Evolutionary conservation across 1,140 invertebrate genomes (phyloP), one percentile per base, ranked within the genome.

Genomic region (Drosophila gunungcola): DNA sequence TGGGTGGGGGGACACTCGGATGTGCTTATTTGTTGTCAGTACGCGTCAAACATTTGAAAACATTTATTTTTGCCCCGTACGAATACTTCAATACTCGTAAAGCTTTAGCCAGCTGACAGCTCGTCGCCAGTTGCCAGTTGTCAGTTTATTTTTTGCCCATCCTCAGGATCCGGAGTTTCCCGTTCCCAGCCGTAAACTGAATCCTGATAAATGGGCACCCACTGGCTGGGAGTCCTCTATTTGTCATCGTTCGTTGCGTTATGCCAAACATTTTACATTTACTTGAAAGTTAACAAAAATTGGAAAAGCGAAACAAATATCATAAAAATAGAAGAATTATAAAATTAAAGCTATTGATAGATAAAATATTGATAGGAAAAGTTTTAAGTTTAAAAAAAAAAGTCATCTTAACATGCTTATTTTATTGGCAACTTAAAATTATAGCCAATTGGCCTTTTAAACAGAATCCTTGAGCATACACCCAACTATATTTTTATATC

Each of bases 41-140:
- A 77, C 84, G 83, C 83, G 83, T 88, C 83, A 89, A 88, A 88
- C 84, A 88, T 88, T 89, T 84, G 83, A 88, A 88, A 88, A 88
- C 80, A 88, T 88, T 88, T 88, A 84, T 88, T 88, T 89, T 88
- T 89, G 80, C 79, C 76, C 72, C 77, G 51, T 72, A 88, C 73
- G 64, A 85, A 81, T 78, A 78, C 65, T 69, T 79, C 83, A 82
- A 75, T 86, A 68, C 79, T 88, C 79, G 79, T 65, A 75, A 67
- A 76, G 69, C 67, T 63, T 69, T 79, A 54, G 64, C 65, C 67
- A 80, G 63, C 82, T 78, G 82, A 78, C 78, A 81, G 74, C 54
- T 78, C 69, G 41, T 65, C 64, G 41, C 54, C 73, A 73, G 51
- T 53, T 61, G 52, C 60, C 53, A 48, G 52, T 65, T 74, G 53